phyloP scores from a whole-genome alignment of 53 echinoderm and acorn worm genomes.

The Echinarachnius parma region DNA sequence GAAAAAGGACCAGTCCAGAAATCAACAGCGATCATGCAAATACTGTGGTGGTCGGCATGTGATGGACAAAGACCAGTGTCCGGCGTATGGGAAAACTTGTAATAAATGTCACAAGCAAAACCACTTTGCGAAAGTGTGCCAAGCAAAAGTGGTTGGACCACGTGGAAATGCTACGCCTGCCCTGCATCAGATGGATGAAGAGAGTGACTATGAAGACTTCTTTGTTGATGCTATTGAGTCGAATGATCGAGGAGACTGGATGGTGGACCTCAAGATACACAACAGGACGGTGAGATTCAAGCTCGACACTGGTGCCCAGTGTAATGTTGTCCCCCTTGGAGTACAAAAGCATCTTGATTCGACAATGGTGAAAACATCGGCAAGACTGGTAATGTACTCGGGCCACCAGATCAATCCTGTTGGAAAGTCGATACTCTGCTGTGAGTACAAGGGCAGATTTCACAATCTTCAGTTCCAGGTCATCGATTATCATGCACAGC shows the following conservation, averaged over 20 bases:
- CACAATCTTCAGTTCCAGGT: slow-evolving; percentile 8
- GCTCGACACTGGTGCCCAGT: slow-evolving; percentile 12
- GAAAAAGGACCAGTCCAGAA: background rate
- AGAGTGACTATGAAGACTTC: background rate
- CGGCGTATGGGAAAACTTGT: too few relatives aligned
- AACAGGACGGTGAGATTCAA: slow-evolving; percentile 19
- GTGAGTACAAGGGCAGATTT: slow-evolving; percentile 5
- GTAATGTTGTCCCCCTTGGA: slow-evolving; percentile 3
- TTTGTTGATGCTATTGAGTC: slow-evolving; percentile 15
- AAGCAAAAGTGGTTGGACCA: too few relatives aligned
- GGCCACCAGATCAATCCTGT: background rate
- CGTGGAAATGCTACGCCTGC: background rate
- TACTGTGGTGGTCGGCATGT: slow-evolving; percentile 23
- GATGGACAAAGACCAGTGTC: background rate
- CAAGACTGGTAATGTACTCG: slow-evolving; percentile 15
- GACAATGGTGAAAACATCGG: slow-evolving; percentile 10
- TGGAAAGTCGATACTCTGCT: slow-evolving; percentile 15
- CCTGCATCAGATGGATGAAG: background rate
- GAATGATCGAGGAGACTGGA: slow-evolving; percentile 1
- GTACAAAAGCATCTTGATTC: background rate
- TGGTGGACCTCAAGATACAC: background rate
- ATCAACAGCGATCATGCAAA: background rate
- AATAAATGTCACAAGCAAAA: too few relatives aligned
- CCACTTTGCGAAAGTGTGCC: too few relatives aligned
- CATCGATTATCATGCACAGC: slow-evolving; percentile 6